Base-by-base conservation (phyloP, 2,888 invertebrate species). In the Stictocephala bisonia region DNA sequence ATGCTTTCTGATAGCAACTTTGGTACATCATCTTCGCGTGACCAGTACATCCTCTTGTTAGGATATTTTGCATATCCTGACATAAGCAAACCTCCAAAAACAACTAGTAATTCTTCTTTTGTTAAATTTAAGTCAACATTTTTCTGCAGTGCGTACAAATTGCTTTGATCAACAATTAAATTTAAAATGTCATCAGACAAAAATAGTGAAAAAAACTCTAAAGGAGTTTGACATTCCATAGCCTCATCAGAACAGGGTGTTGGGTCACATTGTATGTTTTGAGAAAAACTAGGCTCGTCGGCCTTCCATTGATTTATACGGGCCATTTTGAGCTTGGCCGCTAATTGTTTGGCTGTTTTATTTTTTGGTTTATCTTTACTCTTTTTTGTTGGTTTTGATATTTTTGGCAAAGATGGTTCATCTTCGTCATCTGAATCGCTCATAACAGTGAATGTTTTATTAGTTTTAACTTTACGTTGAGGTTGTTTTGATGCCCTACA, bases 11-110 rank as follows among this genome's bases (percentile, higher is more conserved):
- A 40, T 15, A 71, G 27, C 18, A 71, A 40, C 20, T 27, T 60
- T 6, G 71, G 70, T 6, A 56, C 41, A 70, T 70, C 70, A 56
- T 70, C 31, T 31, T 60, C 60, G 20, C 3, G 35, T 56, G 70
- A 70, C 70, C 56, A 70, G 24, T 56, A 70, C 40, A 70, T 53
- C 13, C 56, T 24, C 41, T 70, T 56, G 40, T 70, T 70, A 20
- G 70, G 70, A 24, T 70, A 53, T 40, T 70, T 70, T 7, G 70
- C 70, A 56, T 70, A 70, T 20, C 70, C 70, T 35, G 70, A 70
- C 56, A 70, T 53, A 18, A 70, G 31, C n/a, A 70, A 40, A 22
- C 56, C 58, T 7, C 71, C 71, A 41, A 70, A 70, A 56, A 70
- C n/a, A 18, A 51, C 56, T n/a, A 7, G 9, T 22, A 70, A 24